Conservation (phyloP, 2,888 invertebrate species). For the Heliothis peltigera region DNA sequence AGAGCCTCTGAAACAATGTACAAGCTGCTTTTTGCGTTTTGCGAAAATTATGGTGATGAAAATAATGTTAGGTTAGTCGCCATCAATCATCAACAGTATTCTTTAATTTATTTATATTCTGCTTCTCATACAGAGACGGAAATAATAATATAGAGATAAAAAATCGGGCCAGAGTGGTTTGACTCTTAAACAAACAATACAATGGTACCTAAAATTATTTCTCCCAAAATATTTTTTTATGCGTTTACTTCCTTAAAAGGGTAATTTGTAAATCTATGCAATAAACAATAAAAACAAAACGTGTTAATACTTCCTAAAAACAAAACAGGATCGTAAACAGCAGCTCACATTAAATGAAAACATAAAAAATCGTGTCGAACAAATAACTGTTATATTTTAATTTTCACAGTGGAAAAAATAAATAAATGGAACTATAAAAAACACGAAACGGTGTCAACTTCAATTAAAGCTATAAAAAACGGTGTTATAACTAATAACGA, state of each 20-base stretch:
- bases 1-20: too few species aligned
- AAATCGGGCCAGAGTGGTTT: too few species aligned
- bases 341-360: constrained; percentile 37
- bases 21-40: too few species aligned
- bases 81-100: too few species aligned
- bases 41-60: too few species aligned
- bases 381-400: constrained; percentile 61
- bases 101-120: too few species aligned
- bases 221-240: background rate
- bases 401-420: constrained; percentile 64
- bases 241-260: background rate
- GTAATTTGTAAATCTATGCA: background rate
- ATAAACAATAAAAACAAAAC: constrained; percentile 2
- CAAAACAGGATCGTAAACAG: constrained; percentile 28
- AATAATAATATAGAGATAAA: too few species aligned
- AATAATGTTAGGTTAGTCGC: too few species aligned
- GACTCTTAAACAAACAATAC: too few species aligned
- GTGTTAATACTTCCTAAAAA: constrained; percentile 14
- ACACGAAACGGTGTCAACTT: constrained; percentile 77
- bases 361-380: constrained; percentile 55
- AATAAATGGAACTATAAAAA: constrained; percentile 70
- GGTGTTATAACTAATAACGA: constrained; percentile 78
- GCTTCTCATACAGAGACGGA: too few species aligned
- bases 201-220: too few species aligned
- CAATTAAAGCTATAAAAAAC: constrained; percentile 79